These are phyloP conservation scores for Forbesichthys papilliferus DNA, from an alignment of 2,113 vertebrate genomes.

Conservation along the genomic window DNA sequence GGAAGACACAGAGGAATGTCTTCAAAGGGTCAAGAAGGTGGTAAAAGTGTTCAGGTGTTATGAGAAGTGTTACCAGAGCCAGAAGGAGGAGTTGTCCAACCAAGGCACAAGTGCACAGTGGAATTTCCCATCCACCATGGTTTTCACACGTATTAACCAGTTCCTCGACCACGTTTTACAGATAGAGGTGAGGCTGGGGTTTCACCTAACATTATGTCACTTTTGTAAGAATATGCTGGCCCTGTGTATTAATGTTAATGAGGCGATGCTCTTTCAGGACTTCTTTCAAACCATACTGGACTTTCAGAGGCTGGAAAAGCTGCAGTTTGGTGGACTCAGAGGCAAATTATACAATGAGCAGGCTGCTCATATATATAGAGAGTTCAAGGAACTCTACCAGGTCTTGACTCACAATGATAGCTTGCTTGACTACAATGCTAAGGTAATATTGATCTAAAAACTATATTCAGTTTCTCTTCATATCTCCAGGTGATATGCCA, in stretches of 20 bases:
- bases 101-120: conserved; percentile 67
- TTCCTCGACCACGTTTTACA: conserved; percentile 77
- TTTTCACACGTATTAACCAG: conserved; percentile 78
- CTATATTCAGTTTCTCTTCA: neutral
- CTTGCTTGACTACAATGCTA: conserved; percentile 64
- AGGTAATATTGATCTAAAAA: conserved; percentile 59
- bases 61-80: conserved; percentile 73
- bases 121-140: conserved; percentile 81
- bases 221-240: neutral
- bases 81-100: conserved; percentile 68
- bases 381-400: conserved; percentile 74
- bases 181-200: conserved; percentile 71
- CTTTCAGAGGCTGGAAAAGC: conserved; percentile 83
- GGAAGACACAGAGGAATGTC: conserved; percentile 77
- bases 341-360: conserved; percentile 74
- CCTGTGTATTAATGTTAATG: neutral
- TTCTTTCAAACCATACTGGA: conserved; percentile 75
- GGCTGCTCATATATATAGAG: conserved; percentile 63
- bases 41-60: conserved; percentile 71
- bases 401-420: conserved; percentile 68
- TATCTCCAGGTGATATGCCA: neutral
- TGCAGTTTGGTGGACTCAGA: conserved; percentile 77
- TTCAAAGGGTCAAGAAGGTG: conserved; percentile 75
- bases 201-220: neutral
- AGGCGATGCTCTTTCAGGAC: conserved; percentile 57